Conservation (phyloP, 2,113 vertebrate species). For the Vulpes ferrilata region DNA sequence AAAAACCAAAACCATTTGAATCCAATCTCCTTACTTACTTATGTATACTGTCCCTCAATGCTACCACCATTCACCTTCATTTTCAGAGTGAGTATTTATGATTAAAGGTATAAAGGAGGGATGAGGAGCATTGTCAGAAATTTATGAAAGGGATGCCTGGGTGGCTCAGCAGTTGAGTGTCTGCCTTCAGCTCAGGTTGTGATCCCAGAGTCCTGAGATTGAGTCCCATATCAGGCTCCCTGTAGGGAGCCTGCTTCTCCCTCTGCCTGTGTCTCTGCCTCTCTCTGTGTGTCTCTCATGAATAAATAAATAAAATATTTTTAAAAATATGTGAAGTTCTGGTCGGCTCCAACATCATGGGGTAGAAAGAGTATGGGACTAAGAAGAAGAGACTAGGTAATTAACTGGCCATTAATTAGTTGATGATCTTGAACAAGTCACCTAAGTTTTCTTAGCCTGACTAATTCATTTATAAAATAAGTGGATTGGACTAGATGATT, state of each 20-base stretch:
- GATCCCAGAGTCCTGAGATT: no score
- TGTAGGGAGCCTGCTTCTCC: no score
- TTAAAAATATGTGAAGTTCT: not conserved
- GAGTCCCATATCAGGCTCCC: no score
- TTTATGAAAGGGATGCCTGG: not conserved
- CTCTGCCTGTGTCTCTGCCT: no score
- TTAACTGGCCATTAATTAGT: not conserved
- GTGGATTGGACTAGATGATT: not conserved
- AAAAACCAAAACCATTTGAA: not conserved
- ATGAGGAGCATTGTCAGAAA: not conserved
- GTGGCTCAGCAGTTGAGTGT: no score
- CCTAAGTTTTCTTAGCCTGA: not conserved
- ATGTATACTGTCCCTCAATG: not conserved
- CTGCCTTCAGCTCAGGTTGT: no score
- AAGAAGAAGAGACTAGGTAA: not conserved
- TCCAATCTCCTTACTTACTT: not conserved
- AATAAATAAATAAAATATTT: no score
- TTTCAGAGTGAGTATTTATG: not conserved
- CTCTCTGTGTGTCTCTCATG: no score
- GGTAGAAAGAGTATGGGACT: not conserved
- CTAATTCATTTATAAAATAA: conserved; percentile 4
- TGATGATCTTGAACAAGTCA: not conserved
- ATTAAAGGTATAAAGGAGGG: not conserved
- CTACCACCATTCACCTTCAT: not conserved
- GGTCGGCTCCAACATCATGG: not conserved